These are phyloP conservation scores for Orchesella cincta DNA, from an alignment of 1,140 invertebrate species.

Conservation along the genomic window DNA sequence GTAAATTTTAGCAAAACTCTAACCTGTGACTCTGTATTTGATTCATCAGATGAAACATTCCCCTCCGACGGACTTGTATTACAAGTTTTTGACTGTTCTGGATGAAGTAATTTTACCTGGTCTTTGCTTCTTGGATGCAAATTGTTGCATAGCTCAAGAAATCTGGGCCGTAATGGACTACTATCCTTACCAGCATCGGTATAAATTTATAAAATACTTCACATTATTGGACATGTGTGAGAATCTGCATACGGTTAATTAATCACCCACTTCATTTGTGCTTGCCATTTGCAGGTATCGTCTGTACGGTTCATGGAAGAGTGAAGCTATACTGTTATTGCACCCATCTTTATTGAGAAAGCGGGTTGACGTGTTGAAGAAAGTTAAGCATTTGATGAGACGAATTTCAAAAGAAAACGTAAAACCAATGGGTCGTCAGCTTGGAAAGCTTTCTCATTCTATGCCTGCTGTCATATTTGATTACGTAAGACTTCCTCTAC, in stretches of 20 bases:
- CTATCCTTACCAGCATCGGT: slow-evolving; percentile 89
- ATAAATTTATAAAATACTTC: slow-evolving; percentile 41
- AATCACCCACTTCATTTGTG: too few species aligned
- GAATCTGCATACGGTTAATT: too few species aligned
- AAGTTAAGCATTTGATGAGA: slow-evolving; percentile 96
- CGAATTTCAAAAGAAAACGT: slow-evolving; percentile 97
- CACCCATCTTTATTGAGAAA: slow-evolving; percentile 81
- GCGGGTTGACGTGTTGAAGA: slow-evolving; percentile 81
- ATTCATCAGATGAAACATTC: slow-evolving; percentile 41
- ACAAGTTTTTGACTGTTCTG: slow-evolving; percentile 80
- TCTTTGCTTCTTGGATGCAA: slow-evolving; percentile 86
- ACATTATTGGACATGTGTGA: too few species aligned
- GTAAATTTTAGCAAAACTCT: background rate
- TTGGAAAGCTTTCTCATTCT: slow-evolving; percentile 95
- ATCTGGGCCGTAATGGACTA: slow-evolving; percentile 88
- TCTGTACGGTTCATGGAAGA: slow-evolving; percentile 92
- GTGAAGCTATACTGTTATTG: slow-evolving; percentile 71
- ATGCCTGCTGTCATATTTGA: slow-evolving; percentile 94
- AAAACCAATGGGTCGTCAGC: slow-evolving; percentile 89
- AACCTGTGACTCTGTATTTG: background rate
- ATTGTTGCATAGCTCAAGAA: slow-evolving; percentile 94
- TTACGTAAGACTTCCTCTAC: slow-evolving; percentile 70
- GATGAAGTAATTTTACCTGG: slow-evolving; percentile 86
- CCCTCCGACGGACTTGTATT: slow-evolving; percentile 61
- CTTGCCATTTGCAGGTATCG: slow-evolving; percentile 68